Percentiles rank a stretch among this genome's conserved stretches.
Evolutionary conservation across 2,113 vertebrate genomes (phyloP).

Genomic region (Typhlomys cinereus): DNA sequence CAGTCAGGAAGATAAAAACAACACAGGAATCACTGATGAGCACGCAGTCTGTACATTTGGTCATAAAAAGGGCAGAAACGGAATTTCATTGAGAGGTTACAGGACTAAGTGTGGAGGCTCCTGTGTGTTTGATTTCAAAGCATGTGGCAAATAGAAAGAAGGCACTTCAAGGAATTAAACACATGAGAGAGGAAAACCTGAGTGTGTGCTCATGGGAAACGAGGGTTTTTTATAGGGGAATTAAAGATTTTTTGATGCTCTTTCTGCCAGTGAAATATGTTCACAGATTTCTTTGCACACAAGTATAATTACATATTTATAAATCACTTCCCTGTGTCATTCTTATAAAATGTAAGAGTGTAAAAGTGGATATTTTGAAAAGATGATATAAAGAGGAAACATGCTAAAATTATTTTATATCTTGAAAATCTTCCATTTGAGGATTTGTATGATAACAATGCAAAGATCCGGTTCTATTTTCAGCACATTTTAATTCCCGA

Average conservation of each 20-base stretch:
- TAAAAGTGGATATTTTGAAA: not conserved
- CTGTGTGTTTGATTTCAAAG: not conserved
- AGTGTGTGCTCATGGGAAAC: not conserved
- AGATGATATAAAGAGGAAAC: not conserved
- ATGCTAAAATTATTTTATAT: not conserved
- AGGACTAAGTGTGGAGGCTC: not conserved
- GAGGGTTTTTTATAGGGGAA: not conserved
- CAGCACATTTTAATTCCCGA: conserved; percentile 19
- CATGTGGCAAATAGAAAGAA: not conserved
- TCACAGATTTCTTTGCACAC: not conserved
- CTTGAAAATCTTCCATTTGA: conserved; percentile 20
- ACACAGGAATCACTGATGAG: not conserved
- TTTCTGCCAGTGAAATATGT: not conserved
- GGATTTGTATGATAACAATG: not conserved
- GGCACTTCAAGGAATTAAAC: not conserved
- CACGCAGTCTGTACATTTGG: not conserved
- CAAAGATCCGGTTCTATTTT: conserved; percentile 24
- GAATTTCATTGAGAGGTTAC: not conserved
- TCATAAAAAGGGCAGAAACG: not conserved
- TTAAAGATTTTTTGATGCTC: not conserved
- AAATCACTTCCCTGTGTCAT: not conserved
- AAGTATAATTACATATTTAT: not conserved
- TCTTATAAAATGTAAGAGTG: not conserved
- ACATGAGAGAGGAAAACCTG: not conserved
- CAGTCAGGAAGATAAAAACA: no score